Percentiles rank a stretch among this genome's conserved stretches.
Evolutionary conservation across 64 coral and sea anemone species (phyloP).

Genomic region (Dendrophyllia cribrosa): DNA sequence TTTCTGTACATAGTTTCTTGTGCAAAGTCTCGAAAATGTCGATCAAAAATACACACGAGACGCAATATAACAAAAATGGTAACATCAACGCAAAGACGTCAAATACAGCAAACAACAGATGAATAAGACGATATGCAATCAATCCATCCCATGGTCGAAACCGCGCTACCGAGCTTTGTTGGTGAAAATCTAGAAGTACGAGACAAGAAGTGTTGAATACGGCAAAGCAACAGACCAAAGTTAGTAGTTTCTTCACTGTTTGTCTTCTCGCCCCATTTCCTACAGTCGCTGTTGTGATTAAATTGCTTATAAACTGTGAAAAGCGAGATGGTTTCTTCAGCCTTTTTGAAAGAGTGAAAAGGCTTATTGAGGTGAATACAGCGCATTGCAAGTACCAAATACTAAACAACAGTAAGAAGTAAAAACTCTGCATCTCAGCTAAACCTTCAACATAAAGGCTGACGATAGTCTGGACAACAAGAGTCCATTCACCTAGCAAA

Average conservation of each 20-base stretch:
- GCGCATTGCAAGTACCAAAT: not conserved
- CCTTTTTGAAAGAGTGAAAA: not conserved
- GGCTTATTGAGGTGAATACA: not conserved
- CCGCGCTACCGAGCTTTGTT: not conserved
- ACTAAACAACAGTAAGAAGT: not conserved
- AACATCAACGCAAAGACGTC: not conserved
- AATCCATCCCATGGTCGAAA: slow-evolving; percentile 8
- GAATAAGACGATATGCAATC: not conserved
- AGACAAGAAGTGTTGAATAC: not conserved
- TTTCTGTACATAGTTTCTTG: not conserved
- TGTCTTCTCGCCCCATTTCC: not conserved
- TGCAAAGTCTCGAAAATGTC: not conserved
- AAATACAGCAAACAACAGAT: not conserved
- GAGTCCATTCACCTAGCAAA: not conserved
- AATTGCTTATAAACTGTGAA: not conserved
- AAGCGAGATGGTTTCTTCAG: not conserved
- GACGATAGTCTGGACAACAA: not conserved
- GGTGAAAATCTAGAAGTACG: not conserved
- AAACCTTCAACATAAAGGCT: not conserved
- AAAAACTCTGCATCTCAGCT: not conserved
- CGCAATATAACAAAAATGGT: not conserved
- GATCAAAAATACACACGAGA: not conserved
- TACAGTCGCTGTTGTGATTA: not conserved
- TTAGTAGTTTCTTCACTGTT: not conserved
- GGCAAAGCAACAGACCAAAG: not conserved